These are phyloP conservation scores for Pardosa pseudoannulata DNA, from an alignment of 2,888 invertebrate genomes.

Conservation along the genomic window DNA sequence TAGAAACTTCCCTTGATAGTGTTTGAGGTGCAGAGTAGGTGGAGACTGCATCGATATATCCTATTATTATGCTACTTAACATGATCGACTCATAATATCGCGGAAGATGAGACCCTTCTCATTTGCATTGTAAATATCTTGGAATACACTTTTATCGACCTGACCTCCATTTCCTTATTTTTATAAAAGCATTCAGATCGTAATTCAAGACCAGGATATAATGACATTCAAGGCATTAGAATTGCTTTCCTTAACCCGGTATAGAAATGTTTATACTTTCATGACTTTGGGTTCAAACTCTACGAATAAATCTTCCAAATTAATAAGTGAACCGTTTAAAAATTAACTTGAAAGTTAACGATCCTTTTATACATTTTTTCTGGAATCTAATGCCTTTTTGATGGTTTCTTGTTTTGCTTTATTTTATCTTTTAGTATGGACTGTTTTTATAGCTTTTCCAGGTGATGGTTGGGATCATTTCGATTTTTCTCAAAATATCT, in stretches of 20 bases:
- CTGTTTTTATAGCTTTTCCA: neutral
- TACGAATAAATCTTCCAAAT: neutral
- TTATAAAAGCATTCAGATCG: neutral
- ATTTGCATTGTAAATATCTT: constrained; percentile 38
- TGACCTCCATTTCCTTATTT: neutral
- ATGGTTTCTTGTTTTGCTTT: neutral
- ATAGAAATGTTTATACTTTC: neutral
- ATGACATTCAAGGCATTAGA: constrained; percentile 5
- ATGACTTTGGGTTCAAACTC: neutral
- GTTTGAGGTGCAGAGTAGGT: neutral
- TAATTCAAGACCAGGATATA: neutral
- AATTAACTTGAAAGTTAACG: neutral
- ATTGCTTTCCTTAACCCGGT: neutral
- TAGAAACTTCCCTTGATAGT: neutral
- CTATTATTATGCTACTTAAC: neutral
- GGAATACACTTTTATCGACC: constrained; percentile 23
- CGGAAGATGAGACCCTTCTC: neutral
- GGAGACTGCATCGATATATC: neutral
- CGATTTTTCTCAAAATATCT: no score
- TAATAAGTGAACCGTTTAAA: neutral
- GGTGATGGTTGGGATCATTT: no score
- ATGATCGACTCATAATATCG: neutral
- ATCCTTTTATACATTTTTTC: neutral
- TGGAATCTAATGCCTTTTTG: neutral
- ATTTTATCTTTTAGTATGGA: neutral